These are phyloP conservation scores for Trichopria drosophilae DNA, from an alignment of 2,888 invertebrate species.

Conservation along the genomic window DNA sequence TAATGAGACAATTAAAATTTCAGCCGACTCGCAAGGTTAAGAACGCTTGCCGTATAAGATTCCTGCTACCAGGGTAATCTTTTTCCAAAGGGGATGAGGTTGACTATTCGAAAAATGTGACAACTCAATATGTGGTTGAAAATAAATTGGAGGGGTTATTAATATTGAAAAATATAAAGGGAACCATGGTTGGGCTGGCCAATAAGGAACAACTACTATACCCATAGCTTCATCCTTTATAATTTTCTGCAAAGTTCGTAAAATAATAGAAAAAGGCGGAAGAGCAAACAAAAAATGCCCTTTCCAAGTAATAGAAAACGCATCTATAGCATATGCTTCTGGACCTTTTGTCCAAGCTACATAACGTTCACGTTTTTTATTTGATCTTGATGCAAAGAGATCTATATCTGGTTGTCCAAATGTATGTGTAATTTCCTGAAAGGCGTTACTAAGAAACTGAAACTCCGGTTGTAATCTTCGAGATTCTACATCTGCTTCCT, in stretches of 20 bases:
- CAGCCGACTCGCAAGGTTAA: too few relatives aligned
- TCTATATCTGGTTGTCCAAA: constrained; percentile 12
- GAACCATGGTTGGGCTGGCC: constrained; percentile 3
- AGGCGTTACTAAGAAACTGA: constrained; percentile 3
- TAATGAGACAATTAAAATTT: too few relatives aligned
- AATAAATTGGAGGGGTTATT: not conserved
- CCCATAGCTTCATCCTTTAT: constrained; percentile 8
- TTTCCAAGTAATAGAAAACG: constrained; percentile 23
- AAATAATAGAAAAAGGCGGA: constrained; percentile 18
- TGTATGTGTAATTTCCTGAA: not conserved
- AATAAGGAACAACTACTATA: constrained; percentile 17
- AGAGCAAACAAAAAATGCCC: constrained; percentile 16
- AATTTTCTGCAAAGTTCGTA: too few relatives aligned
- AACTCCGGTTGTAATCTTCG: too few relatives aligned
- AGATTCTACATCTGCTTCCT: too few relatives aligned
- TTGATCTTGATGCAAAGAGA: constrained; percentile 19
- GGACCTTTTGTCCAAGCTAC: constrained; percentile 18
- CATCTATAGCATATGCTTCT: constrained; percentile 12
- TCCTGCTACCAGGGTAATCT: constrained; percentile 10
- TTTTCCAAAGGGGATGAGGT: constrained; percentile 1
- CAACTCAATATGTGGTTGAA: not conserved
- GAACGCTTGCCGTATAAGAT: too few relatives aligned
- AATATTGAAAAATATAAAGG: not conserved
- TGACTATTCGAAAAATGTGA: too few relatives aligned
- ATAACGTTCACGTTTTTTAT: constrained; percentile 18